phyloP scores from a whole-genome alignment of 2,113 vertebrate species.

The Spea multiplicata region DNA sequence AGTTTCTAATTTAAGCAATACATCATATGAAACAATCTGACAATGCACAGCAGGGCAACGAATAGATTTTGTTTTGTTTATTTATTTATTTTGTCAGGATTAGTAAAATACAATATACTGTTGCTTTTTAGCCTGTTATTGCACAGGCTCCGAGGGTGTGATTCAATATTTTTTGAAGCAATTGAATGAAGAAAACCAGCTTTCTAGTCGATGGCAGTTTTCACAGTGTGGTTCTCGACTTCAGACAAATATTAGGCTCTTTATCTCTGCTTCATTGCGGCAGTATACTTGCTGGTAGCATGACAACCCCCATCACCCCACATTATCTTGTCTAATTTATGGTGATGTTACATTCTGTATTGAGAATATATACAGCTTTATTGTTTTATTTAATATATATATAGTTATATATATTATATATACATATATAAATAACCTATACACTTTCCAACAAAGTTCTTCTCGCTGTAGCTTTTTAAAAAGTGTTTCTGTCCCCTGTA shows the following conservation, averaged over 20 bases:
- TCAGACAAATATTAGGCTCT: slow-evolving; percentile 36
- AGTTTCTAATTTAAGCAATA: slow-evolving; percentile 34
- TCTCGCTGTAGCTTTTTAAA: too few relatives aligned
- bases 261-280: slow-evolving; percentile 36
- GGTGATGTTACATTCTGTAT: neutral
- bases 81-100: slow-evolving; percentile 17
- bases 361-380: too few relatives aligned
- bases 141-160: slow-evolving; percentile 26
- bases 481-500: too few relatives aligned
- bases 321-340: neutral
- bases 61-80: slow-evolving; percentile 30
- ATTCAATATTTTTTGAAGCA: slow-evolving; percentile 44
- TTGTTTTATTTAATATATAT: too few relatives aligned
- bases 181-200: slow-evolving; percentile 39
- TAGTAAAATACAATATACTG: slow-evolving; percentile 27
- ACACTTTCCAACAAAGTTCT: too few relatives aligned
- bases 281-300: slow-evolving; percentile 16
- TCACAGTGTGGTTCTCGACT: slow-evolving; percentile 39
- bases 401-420: too few relatives aligned
- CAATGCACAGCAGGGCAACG: slow-evolving; percentile 28
- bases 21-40: slow-evolving; percentile 22
- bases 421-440: too few relatives aligned
- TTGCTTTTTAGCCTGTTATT: slow-evolving; percentile 34
- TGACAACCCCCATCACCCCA: neutral
- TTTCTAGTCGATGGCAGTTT: slow-evolving; percentile 35